Conservation (phyloP, 2,113 vertebrate species). For the Paedocypris sp. region DNA sequence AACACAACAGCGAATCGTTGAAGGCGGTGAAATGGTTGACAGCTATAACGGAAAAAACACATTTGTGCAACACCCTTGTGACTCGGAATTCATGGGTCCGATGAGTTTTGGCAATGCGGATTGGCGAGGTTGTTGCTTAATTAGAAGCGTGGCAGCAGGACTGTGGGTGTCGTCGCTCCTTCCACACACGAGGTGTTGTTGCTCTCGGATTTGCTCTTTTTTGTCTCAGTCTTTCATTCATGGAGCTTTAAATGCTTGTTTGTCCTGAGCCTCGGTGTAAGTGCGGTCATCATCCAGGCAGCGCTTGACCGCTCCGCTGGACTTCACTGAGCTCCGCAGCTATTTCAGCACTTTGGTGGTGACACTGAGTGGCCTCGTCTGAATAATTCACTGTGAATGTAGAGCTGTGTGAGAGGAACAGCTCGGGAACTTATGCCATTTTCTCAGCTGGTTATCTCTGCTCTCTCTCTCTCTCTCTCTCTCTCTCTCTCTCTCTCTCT, state of each 20-base stretch:
- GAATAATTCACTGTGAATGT: constrained; percentile 21
- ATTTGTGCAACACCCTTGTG: too few species aligned
- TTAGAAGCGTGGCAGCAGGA: too few species aligned
- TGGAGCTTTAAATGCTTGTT: background rate
- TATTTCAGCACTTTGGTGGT: constrained; percentile 25
- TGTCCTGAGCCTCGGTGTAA: background rate
- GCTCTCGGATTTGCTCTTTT: too few species aligned
- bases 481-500: background rate
- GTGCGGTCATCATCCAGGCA: background rate
- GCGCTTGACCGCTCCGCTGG: background rate
- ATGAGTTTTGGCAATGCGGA: too few species aligned
- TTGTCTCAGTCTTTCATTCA: background rate
- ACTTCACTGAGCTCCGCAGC: constrained; percentile 4
- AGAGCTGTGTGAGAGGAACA: constrained; percentile 1
- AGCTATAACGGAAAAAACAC: too few species aligned
- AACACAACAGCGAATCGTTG: too few species aligned
- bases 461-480: background rate
- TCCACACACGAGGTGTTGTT: too few species aligned
- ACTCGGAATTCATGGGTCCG: too few species aligned
- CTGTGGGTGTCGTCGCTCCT: too few species aligned
- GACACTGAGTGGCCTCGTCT: constrained; percentile 24
- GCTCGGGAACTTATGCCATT: constrained; percentile 8
- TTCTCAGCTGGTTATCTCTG: background rate
- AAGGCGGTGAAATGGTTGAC: too few species aligned
- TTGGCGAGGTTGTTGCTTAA: background rate